Conservation (phyloP, 2,797 vertebrate species). For the Gallirallus australis region DNA sequence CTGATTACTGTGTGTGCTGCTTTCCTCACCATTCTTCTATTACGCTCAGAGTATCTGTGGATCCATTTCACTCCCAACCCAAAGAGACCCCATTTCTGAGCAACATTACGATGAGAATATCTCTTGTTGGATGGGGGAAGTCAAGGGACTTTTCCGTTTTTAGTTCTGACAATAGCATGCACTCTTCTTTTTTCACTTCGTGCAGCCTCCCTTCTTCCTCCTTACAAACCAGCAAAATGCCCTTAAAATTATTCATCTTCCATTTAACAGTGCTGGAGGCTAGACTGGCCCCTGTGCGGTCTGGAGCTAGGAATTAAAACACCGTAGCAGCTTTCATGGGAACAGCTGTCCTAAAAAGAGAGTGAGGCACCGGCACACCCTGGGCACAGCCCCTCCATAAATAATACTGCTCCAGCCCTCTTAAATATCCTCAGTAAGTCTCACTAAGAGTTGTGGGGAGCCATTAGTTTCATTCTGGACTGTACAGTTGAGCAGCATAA, state of each 20-base stretch:
- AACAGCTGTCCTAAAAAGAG: constrained; percentile 19
- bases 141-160: not conserved
- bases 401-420: not conserved
- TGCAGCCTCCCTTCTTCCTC: not conserved
- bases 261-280: constrained; percentile 13
- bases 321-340: not conserved
- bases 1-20: not conserved
- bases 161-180: not conserved
- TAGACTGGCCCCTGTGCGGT: fast-evolving
- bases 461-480: not conserved
- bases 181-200: not conserved
- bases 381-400: not conserved
- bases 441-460: not conserved
- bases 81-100: not conserved
- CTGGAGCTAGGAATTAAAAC: constrained; percentile 10
- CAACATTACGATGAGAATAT: not conserved
- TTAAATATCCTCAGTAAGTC: not conserved
- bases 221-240: not conserved
- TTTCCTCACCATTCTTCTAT: not conserved
- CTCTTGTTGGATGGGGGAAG: not conserved
- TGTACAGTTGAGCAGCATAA: not conserved
- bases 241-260: not conserved
- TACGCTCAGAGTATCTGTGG: not conserved
- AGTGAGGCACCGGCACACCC: not conserved
- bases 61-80: not conserved